Evolutionary conservation across 1,140 invertebrate species (phyloP), one percentile per base, ranked within the genome.

Genomic region (Melitaea cinxia): DNA sequence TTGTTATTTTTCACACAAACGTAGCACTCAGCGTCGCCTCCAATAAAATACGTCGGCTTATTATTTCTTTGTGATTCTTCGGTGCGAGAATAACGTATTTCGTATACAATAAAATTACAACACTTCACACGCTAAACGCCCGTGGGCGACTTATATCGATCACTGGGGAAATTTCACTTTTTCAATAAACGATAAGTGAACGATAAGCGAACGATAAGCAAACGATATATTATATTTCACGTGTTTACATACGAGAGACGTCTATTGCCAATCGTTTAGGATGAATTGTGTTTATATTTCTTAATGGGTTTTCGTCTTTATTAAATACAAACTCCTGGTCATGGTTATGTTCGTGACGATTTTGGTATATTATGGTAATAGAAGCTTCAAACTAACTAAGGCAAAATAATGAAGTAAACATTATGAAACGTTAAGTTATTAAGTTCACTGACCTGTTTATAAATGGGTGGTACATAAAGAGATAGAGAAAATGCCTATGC

Each of bases 51-150:
- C 39, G 66, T 42, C 61, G 60, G 58, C 53, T 50, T 59, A 66
- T 68, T 70, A 70, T 70, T 67, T 72, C 64, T 76, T 78, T 78
- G 78, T 77, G 64, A 73, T 47, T 67, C 67, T 78, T 72, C 78
- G 77, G 80, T 73, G 77, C 65, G 73, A 73, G 58, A 72, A 68
- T 73, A 77, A 73, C 65, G 54, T 76, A 67, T 72, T 71, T 69
- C 76, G 75, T 72, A 70, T 71, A 69, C 57, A 66, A 58, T 58
- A 47, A 58, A 58, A 58, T 58, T 58, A 69, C 35, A 47, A 59
- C 37, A 49, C 50, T 59, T 54, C 37, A 58, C 53, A 45, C 50
- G 66, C 58, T 67, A 64, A 72, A 68, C 64, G 66, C 52, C 42
- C 49, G 58, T 56, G 26, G 60, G 61, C 26, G 59, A 70, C 65